Evolutionary conservation across 2,888 invertebrate species (phyloP).

Genomic region (Eulithis testata): DNA sequence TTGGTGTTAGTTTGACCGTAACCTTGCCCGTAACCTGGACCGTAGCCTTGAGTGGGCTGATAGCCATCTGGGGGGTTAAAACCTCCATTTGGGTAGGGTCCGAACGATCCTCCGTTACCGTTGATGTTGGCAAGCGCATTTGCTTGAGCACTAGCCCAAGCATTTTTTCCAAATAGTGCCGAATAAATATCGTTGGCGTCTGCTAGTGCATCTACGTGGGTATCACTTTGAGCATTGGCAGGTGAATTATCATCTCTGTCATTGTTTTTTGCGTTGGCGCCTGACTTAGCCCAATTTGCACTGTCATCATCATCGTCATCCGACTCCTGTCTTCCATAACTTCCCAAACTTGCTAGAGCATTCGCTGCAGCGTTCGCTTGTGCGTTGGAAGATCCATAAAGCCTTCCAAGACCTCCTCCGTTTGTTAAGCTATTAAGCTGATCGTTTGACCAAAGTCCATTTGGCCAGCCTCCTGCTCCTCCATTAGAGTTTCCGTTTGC

Average conservation of each 20-base stretch:
- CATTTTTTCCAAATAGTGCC: constrained; percentile 15
- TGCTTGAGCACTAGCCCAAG: constrained; percentile 33
- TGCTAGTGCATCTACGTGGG: no score
- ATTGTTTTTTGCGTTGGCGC: not conserved
- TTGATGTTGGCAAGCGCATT: constrained; percentile 22
- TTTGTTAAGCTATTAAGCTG: not conserved
- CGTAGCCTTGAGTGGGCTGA: no score
- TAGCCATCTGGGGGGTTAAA: not conserved
- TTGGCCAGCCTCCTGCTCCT: not conserved
- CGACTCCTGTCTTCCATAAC: not conserved
- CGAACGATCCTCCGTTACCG: not conserved
- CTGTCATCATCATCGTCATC: constrained; percentile 2
- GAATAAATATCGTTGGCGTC: constrained; percentile 7
- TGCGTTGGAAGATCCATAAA: not conserved
- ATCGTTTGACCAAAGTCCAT: not conserved
- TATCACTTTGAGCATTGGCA: not conserved
- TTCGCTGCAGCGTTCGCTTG: constrained; percentile 15
- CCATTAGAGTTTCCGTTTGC: constrained; percentile 6
- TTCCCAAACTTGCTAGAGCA: not conserved
- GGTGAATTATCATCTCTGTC: no score
- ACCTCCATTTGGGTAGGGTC: not conserved
- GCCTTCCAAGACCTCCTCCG: constrained; percentile 2
- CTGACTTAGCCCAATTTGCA: not conserved
- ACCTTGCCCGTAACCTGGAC: constrained; percentile 15
- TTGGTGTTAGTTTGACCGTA: no score